These are phyloP conservation scores for Yponomeuta sedellus DNA, from an alignment of 2,888 invertebrate species.

Conservation along the genomic window DNA sequence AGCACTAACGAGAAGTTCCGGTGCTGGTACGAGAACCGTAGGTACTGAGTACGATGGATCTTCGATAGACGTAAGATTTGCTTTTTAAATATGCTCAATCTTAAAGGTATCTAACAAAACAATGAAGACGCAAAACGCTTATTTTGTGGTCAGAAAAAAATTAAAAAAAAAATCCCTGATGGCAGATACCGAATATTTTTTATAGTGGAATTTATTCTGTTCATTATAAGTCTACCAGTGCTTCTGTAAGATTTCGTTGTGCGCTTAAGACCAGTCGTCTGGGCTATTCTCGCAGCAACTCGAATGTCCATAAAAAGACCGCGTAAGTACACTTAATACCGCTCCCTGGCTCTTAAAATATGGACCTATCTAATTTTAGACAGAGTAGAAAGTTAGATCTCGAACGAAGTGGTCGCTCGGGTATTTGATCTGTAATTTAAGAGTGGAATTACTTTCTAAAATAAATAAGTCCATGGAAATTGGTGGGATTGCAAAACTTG, in stretches of 20 bases:
- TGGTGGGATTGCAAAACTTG: too few species aligned
- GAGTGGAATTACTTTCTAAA: neutral
- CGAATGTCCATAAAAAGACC: slow-evolving; percentile 1
- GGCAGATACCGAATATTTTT: too few species aligned
- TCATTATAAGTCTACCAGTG: neutral
- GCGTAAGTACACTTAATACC: slow-evolving; percentile 3
- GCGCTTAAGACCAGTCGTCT: neutral
- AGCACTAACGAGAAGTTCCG: too few species aligned
- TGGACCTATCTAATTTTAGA: slow-evolving; percentile 3
- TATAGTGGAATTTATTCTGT: neutral
- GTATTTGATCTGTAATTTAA: neutral
- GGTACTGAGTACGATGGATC: too few species aligned
- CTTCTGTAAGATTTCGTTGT: neutral
- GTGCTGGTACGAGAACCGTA: too few species aligned
- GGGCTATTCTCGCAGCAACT: neutral
- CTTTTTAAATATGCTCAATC: too few species aligned
- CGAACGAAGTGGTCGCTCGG: neutral
- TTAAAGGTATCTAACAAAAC: too few species aligned
- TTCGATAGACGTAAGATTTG: too few species aligned
- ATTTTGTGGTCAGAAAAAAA: too few species aligned
- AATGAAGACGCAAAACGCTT: too few species aligned
- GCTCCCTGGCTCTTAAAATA: neutral
- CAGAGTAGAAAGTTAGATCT: neutral
- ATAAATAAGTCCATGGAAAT: too few species aligned
- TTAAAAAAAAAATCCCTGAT: too few species aligned